Evolutionary conservation across 2,888 invertebrate genomes (phyloP), one percentile per base, ranked within the genome.

Genomic region (Prosopocoilus inquinatus): DNA sequence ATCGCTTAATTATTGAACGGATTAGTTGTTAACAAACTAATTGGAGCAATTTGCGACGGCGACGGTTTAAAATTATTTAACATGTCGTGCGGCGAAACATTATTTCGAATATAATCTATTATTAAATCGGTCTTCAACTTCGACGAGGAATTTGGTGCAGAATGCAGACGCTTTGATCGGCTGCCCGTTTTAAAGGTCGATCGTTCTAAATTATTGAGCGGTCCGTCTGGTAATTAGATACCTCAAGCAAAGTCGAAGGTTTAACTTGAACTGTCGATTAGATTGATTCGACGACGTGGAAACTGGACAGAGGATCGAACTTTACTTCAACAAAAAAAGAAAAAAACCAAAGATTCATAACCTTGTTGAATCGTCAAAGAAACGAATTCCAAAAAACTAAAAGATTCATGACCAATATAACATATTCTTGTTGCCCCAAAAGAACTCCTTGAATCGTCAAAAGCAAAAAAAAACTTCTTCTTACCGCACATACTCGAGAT

Each of bases 211-310:
- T 38, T 38, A 38, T 38, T 38, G 38, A 38, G 38, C 38, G 38
- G 38, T 53, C 47, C 32, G 53, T 16, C 39, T 53, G 53, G 53
- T 53, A 53, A 53, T 47, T 53, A 46, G 53, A 53, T 53, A 53
- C 47, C 53, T 53, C 41, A 41, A 47, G 47, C 46, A 53, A 41
- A 53, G 46, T 53, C 41, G 47, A 46, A 53, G 47, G 53, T 39
- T 47, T 53, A 38, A 20, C 41, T 41, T 41, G 47, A 47, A 53
- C 46, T n/a, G 47, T 41, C 46, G 53, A 34, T 47, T 46, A 41
- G 39, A 50, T 45, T 44, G 45, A 49, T 55, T 55, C 50, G 48
- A 50, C 46, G 50, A 55, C 50, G 55, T 38, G 46, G 55, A 55
- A 55, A 43, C 38, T 12, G 20, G 20, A 28, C 20, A 28, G 20